phyloP scores from a whole-genome alignment of 1,140 invertebrate species.

The Parapsyche elsis region DNA sequence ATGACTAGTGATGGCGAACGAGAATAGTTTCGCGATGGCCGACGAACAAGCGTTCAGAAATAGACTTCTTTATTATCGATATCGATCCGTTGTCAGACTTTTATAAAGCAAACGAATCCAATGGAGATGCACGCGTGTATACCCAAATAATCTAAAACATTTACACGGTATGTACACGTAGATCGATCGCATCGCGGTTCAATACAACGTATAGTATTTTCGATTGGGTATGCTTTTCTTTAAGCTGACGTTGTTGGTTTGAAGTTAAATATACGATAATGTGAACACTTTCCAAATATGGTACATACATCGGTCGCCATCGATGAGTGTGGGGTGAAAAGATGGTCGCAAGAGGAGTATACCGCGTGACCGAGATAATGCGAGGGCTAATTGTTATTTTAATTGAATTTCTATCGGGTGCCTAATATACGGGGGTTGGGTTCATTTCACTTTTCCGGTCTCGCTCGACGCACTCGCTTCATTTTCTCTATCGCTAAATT shows the following conservation, averaged over 20 bases:
- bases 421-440: constrained; percentile 10
- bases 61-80: constrained; percentile 32
- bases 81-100: constrained; percentile 25
- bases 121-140: background rate
- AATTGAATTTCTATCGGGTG: constrained; percentile 54
- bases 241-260: no score
- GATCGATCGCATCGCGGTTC: no score
- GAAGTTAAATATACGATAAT: no score
- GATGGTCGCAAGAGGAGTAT: background rate
- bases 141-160: no score
- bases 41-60: constrained; percentile 8
- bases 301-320: no score
- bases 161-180: no score
- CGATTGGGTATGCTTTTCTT: no score
- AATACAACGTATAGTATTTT: no score
- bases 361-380: constrained; percentile 46
- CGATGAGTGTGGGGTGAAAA: background rate
- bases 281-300: no score
- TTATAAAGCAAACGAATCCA: constrained; percentile 14
- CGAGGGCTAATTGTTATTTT: constrained; percentile 54
- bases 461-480: background rate
- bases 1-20: no score
- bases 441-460: constrained; percentile 33
- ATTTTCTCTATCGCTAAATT: background rate
- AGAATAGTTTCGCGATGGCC: background rate